A percentile compares a stretch with the other conserved stretches of the same genome.
phyloP scores from a whole-genome alignment of 2,888 invertebrate species.

The Branchinecta sandiegonensis region DNA sequence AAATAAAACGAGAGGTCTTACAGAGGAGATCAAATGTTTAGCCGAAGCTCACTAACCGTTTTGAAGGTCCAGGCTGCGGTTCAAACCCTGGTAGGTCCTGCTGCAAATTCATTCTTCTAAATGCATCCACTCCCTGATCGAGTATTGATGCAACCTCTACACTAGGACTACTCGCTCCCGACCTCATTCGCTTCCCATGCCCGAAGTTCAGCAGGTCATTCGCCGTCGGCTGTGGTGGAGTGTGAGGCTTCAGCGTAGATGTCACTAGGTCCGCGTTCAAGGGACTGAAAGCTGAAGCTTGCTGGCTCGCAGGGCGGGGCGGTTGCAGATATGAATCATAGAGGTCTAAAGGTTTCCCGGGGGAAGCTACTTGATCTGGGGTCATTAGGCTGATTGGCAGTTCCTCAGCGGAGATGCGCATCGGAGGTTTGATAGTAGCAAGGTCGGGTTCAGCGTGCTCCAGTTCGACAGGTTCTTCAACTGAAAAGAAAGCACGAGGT shows the following conservation, averaged over 20 bases:
- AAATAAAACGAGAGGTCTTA: too few relatives aligned
- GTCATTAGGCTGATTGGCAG: background rate
- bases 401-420: background rate
- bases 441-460: background rate
- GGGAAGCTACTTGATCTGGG: background rate
- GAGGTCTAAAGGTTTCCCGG: background rate
- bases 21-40: too few relatives aligned
- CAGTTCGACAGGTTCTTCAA: background rate
- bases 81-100: background rate
- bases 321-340: background rate
- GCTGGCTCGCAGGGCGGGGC: background rate
- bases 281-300: constrained; percentile 7
- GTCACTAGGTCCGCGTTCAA: constrained; percentile 3
- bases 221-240: background rate
- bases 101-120: constrained; percentile 6
- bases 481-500: background rate
- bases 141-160: background rate
- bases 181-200: background rate
- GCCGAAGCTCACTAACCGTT: too few relatives aligned
- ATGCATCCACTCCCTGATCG: background rate
- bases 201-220: constrained; percentile 1
- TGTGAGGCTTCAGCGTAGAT: background rate
- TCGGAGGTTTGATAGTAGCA: background rate
- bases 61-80: too few relatives aligned
- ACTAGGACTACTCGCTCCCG: constrained; percentile 13